phyloP scores from a whole-genome alignment of 35 echinoderm and acorn worm species.

The Acanthaster planci region DNA sequence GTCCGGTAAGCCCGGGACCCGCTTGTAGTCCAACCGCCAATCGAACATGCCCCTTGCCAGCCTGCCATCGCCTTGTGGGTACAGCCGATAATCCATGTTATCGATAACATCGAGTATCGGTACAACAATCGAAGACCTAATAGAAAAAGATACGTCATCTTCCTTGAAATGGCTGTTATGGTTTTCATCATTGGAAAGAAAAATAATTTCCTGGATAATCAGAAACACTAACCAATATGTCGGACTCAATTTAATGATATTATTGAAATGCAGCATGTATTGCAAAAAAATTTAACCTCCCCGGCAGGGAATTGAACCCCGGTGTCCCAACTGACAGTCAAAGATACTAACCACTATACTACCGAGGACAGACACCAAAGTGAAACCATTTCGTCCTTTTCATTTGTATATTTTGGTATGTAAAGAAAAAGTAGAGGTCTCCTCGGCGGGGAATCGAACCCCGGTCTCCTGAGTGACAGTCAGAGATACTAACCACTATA shows the following conservation, averaged over 20 bases:
- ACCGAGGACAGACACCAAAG: constrained; percentile 69
- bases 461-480: constrained; percentile 99
- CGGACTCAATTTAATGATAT: neutral
- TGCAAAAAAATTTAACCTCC: neutral
- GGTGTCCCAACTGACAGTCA: constrained; percentile 97
- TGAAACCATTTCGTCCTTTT: too few species aligned
- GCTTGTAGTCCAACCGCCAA: constrained; percentile 86
- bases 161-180: neutral
- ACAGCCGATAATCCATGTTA: constrained; percentile 74
- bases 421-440: too few species aligned
- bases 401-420: too few species aligned
- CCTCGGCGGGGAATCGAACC: constrained; percentile 98
- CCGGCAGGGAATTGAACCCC: constrained; percentile 98
- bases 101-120: constrained; percentile 95
- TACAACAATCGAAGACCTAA: neutral
- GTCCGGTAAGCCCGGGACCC: constrained; percentile 48
- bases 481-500: constrained; percentile 99
- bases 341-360: constrained; percentile 99
- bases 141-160: neutral
- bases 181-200: neutral
- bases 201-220: neutral
- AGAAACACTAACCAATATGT: neutral
- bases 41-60: constrained; percentile 82
- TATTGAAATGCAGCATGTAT: neutral
- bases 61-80: constrained; percentile 69